A percentile compares a stretch with the other conserved stretches of the same genome.
Evolutionary conservation across 2,888 invertebrate genomes (phyloP).

Genomic region (Poecilobothrus nobilitatus): DNA sequence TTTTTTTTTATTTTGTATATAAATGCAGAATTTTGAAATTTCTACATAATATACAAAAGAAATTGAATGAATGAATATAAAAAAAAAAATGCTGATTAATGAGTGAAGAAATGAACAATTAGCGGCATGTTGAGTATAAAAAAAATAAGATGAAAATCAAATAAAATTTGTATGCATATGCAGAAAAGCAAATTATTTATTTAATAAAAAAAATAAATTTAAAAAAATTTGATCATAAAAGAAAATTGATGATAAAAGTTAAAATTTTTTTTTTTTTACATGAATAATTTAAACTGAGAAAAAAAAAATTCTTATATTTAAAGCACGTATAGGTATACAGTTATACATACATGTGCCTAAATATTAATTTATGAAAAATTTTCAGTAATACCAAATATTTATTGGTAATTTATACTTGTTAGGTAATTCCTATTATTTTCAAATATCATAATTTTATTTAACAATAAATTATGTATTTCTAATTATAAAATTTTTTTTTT

Average conservation of each 20-base stretch:
- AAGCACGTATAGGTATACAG: too few relatives aligned
- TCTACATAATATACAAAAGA: background rate
- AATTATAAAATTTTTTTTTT: too few relatives aligned
- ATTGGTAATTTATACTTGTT: too few relatives aligned
- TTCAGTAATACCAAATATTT: too few relatives aligned
- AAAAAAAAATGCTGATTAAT: background rate
- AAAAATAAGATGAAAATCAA: background rate
- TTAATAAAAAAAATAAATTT: background rate
- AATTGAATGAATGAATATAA: too few relatives aligned
- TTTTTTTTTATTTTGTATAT: background rate
- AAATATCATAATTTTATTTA: too few relatives aligned
- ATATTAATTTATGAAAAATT: too few relatives aligned
- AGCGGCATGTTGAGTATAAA: background rate
- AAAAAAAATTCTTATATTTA: too few relatives aligned
- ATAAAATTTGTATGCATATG: conserved; percentile 2
- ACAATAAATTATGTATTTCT: too few relatives aligned
- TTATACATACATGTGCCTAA: too few relatives aligned
- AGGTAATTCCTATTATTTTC: too few relatives aligned
- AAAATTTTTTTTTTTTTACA: background rate
- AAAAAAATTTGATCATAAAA: background rate
- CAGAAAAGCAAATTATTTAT: background rate
- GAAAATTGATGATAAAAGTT: background rate
- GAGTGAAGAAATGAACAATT: background rate
- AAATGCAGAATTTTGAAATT: background rate
- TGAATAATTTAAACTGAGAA: background rate